Base-by-base conservation (phyloP, 2,797 vertebrate genomes). In the Streptopelia turtur region DNA sequence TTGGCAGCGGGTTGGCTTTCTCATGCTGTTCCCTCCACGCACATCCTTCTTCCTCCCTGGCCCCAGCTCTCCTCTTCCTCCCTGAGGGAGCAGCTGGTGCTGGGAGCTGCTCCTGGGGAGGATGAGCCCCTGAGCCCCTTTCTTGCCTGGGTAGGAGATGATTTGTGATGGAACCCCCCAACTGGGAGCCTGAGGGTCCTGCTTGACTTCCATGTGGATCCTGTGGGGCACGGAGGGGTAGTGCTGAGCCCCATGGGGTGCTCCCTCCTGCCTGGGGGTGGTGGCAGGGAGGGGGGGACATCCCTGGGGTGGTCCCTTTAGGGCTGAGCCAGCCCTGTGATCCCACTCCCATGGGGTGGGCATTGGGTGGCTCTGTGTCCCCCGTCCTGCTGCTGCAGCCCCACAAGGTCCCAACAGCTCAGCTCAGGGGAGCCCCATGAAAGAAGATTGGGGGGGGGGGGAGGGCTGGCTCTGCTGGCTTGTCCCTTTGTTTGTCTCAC, bases 281-380 rank as follows among this genome's bases (percentile, higher is more conserved):
- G n/a, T 56, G 21, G 45, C 0, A 1, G 70, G 37, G 35, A 56
- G 53, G 5, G 2, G 41, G 31, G 37, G 27, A 49, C 35, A 39
- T 90, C 60, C 50, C 57, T 31, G 28, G 25, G 9, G 52, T 47
- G n/a, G 23, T 56, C 11, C 12, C 41, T 85, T 52, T 17, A 45
- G 78, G 77, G 35, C 16, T 71, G 79, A 85, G 59, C 12, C 47
- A 79, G 50, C 50, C 33, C 70, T 59, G 63, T 79, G 75, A 82
- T 94, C 59, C 50, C 0, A 0, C 8, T 91, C 75, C 55, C 0
- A 0, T 24, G 56, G 49, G 35, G 24, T 6, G 30, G 43, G 31
- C 20, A 1, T 21, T 24, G 27, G 65, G 37, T 1, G 8, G 47
- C 76, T 83, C 47, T 0, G 2, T 47, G 60, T 61, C 37, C 59